A percentile compares a stretch with the other conserved stretches of the same genome.
phyloP scores from a whole-genome alignment of 2,113 vertebrate genomes.

The Elephas maximus region DNA sequence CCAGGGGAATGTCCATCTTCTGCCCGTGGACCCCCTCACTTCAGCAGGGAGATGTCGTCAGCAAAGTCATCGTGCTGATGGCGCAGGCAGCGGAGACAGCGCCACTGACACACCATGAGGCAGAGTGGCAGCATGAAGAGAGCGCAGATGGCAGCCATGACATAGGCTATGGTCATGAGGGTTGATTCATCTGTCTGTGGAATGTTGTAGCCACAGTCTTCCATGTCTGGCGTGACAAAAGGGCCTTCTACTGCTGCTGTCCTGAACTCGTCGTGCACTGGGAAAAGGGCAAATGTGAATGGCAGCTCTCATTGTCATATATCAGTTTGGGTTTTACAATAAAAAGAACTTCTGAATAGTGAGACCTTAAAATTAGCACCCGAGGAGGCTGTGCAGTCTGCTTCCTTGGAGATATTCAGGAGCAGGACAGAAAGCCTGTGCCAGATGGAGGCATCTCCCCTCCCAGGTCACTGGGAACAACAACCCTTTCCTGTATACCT shows the following conservation, averaged over 20 bases:
- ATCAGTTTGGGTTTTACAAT: not conserved
- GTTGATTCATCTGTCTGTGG: slow-evolving; percentile 99
- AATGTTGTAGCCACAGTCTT: slow-evolving; percentile 99
- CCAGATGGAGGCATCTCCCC: not conserved
- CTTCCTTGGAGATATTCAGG: not conserved
- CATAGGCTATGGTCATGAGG: slow-evolving; percentile 98
- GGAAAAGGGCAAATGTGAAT: not conserved
- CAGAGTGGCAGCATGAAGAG: slow-evolving; percentile 99
- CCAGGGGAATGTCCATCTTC: slow-evolving; percentile 17
- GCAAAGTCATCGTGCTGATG: slow-evolving; percentile 94
- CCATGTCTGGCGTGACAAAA: slow-evolving; percentile 93
- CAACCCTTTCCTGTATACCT: not conserved
- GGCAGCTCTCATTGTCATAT: not conserved
- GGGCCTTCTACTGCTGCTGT: slow-evolving; percentile 95
- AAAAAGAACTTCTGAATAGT: not conserved
- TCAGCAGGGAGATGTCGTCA: slow-evolving; percentile 97
- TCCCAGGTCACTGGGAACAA: not conserved
- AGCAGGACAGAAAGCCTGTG: not conserved
- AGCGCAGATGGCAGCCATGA: slow-evolving; percentile 98
- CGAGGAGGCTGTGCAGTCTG: not conserved
- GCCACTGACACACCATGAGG: slow-evolving; percentile 99
- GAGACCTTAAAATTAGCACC: not conserved
- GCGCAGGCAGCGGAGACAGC: slow-evolving; percentile 95
- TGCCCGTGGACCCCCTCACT: slow-evolving; percentile 86
- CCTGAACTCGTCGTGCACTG: slow-evolving; percentile 97